A percentile compares a stretch with the other conserved stretches of the same genome.
Conservation (phyloP, 2,113 vertebrate species). For the Sapayoa aenigma region DNA sequence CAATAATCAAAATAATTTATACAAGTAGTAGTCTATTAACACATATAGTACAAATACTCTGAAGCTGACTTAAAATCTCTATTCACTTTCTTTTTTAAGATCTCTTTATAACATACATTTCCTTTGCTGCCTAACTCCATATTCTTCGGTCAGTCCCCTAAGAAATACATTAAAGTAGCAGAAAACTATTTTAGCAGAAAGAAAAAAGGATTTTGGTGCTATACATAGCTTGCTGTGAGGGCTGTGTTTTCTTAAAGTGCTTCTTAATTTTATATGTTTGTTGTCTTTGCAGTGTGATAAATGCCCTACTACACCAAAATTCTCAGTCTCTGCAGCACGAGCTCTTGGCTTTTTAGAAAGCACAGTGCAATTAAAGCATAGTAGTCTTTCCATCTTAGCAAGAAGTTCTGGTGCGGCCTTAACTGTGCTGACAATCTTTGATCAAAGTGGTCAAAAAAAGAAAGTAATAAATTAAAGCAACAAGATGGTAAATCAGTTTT, state of each 20-base stretch:
- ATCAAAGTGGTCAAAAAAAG: not conserved
- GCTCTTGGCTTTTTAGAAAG: not conserved
- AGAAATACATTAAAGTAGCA: not conserved
- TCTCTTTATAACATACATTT: not conserved
- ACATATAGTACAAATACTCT: not conserved
- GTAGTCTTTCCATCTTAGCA: not conserved
- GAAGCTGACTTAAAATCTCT: not conserved
- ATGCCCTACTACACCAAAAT: not conserved
- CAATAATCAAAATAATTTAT: not conserved
- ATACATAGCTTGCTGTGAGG: not conserved
- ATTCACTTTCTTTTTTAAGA: not conserved
- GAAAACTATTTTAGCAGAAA: not conserved
- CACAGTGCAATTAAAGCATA: not conserved
- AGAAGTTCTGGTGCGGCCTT: not conserved
- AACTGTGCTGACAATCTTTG: not conserved
- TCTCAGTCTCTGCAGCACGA: not conserved
- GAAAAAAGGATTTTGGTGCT: not conserved
- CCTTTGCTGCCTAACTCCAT: not conserved
- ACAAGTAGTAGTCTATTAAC: not conserved
- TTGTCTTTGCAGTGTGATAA: not conserved
- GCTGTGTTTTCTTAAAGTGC: not conserved
- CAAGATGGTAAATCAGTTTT: not conserved
- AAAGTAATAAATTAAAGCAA: not conserved
- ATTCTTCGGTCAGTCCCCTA: not conserved
- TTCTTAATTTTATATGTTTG: fast-evolving